Evolutionary conservation across 2,888 invertebrate species (phyloP).

Genomic region (Aleiodes alternator): DNA sequence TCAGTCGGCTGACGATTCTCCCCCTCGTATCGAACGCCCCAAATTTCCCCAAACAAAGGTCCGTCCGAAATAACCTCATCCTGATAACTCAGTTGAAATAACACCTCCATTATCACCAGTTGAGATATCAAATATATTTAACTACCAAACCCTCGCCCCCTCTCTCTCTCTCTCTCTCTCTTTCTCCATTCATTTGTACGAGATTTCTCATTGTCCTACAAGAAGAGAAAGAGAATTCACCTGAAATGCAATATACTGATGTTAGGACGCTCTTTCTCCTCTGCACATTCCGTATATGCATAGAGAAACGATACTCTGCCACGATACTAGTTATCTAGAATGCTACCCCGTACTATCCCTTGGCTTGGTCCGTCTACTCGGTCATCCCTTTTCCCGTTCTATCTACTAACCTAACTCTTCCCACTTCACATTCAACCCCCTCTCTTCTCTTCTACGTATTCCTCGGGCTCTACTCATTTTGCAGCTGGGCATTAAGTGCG

Average conservation of each 20-base stretch:
- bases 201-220: conserved; percentile 27
- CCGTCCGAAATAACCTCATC: no score
- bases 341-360: conserved; percentile 46
- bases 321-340: conserved; percentile 59
- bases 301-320: conserved; percentile 45
- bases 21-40: no score
- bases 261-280: conserved; percentile 4
- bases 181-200: neutral
- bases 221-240: conserved; percentile 10
- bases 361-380: conserved; percentile 43
- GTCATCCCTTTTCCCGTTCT: conserved; percentile 48
- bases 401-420: conserved; percentile 40
- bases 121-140: no score
- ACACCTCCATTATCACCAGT: no score
- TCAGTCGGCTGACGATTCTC: no score
- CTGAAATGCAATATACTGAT: conserved; percentile 36
- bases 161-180: no score
- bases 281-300: conserved; percentile 34
- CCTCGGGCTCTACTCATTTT: conserved; percentile 59
- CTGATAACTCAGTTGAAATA: no score
- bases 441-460: conserved; percentile 33
- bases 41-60: no score
- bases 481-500: conserved; percentile 61
- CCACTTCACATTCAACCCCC: conserved; percentile 14
- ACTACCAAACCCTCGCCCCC: neutral